These are phyloP conservation scores for Drosophila ironensis DNA, from an alignment of 1,140 invertebrate species.

Conservation along the genomic window DNA sequence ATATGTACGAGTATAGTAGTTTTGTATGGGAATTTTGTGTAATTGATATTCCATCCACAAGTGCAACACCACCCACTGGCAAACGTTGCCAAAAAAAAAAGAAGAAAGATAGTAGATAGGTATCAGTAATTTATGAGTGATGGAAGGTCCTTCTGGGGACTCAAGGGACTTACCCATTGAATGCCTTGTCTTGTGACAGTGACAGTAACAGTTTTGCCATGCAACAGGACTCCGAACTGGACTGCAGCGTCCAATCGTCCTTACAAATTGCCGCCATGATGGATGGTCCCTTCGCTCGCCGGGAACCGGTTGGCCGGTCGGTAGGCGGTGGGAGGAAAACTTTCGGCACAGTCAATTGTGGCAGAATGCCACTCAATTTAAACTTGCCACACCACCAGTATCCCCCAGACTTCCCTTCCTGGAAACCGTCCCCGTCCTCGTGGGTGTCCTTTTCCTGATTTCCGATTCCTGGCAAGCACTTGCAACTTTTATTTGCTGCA, in stretches of 20 bases:
- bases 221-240: conserved; percentile 26
- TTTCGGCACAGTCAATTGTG: conserved; percentile 65
- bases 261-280: conserved; percentile 42
- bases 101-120: background rate
- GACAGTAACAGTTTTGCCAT: conserved; percentile 22
- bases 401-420: background rate
- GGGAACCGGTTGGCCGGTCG: too few species aligned
- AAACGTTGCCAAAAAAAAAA: too few species aligned
- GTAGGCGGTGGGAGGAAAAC: conserved; percentile 46
- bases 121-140: background rate
- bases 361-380: conserved; percentile 77
- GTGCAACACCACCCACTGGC: too few species aligned
- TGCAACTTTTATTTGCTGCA: conserved; percentile 65
- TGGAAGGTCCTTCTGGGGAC: too few species aligned
- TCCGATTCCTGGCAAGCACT: conserved; percentile 25
- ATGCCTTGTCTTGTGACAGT: conserved; percentile 1
- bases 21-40: background rate
- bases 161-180: too few species aligned
- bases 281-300: conserved; percentile 23
- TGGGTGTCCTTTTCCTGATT: background rate
- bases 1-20: too few species aligned
- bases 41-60: conserved; percentile 24
- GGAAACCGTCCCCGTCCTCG: background rate
- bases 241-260: conserved; percentile 24
- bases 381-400: conserved; percentile 43